Conservation (phyloP, 2,797 vertebrate genomes). For the Prunella strophiata region DNA sequence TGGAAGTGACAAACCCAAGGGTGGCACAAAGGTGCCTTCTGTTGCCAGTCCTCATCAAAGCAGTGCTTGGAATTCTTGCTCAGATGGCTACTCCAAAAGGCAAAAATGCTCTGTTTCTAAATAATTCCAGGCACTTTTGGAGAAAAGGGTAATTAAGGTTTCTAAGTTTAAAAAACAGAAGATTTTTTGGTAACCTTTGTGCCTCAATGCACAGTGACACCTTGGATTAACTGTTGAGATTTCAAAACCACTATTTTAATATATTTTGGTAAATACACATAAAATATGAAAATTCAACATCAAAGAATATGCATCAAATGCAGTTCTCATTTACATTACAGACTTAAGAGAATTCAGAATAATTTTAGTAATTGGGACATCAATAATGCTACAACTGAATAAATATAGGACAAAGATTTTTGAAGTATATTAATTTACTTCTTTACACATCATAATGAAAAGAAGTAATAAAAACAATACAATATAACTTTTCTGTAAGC, state of each 20-base stretch:
- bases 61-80: background rate
- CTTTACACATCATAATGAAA: background rate
- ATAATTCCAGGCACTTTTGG: background rate
- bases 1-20: background rate
- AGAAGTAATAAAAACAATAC: background rate
- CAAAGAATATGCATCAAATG: constrained; percentile 33
- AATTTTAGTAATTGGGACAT: constrained; percentile 42
- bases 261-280: background rate
- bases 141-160: background rate
- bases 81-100: background rate
- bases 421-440: background rate
- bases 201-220: background rate
- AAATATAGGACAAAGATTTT: background rate
- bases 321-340: constrained; percentile 40
- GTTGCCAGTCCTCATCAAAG: background rate
- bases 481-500: background rate
- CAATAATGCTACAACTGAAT: background rate
- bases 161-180: background rate
- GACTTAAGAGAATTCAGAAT: constrained; percentile 34
- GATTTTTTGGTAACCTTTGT: background rate
- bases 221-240: background rate
- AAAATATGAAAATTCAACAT: constrained; percentile 43
- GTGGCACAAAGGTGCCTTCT: background rate
- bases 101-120: background rate
- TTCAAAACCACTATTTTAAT: background rate